Percentiles rank a stretch among this genome's conserved stretches.
phyloP scores from a whole-genome alignment of 1,140 invertebrate species.

The Berghia stephanieae region DNA sequence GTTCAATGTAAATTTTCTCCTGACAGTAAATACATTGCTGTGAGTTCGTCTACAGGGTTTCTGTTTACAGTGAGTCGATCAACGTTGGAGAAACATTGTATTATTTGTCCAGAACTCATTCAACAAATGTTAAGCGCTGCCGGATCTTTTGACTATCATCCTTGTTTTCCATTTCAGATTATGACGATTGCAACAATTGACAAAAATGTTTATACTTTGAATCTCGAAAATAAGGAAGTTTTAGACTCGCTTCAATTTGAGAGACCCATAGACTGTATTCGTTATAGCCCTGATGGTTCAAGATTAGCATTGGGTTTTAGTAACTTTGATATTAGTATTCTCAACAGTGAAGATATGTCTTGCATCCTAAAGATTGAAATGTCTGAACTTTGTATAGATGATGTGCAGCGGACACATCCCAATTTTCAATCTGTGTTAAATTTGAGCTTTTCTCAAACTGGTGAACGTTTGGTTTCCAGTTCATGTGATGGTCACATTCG shows the following conservation, averaged over 20 bases:
- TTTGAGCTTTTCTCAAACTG: slow-evolving; percentile 38
- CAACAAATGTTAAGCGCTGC: slow-evolving; percentile 35
- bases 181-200: slow-evolving; percentile 40
- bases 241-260: neutral
- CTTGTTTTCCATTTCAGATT: slow-evolving; percentile 33
- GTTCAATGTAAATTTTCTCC: slow-evolving; percentile 53
- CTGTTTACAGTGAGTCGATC: slow-evolving; percentile 39
- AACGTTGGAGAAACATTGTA: slow-evolving; percentile 24
- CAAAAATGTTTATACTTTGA: slow-evolving; percentile 37
- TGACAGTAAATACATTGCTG: slow-evolving; percentile 42
- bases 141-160: slow-evolving; percentile 49
- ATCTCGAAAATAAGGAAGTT: slow-evolving; percentile 30
- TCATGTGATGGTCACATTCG: slow-evolving; percentile 39
- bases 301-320: slow-evolving; percentile 28
- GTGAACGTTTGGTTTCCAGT: slow-evolving; percentile 30
- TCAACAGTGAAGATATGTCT: slow-evolving; percentile 6
- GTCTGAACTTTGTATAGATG: slow-evolving; percentile 25
- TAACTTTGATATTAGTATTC: slow-evolving; percentile 26
- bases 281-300: slow-evolving; percentile 35
- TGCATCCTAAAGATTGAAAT: slow-evolving; percentile 23
- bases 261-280: slow-evolving; percentile 31
- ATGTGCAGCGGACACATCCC: neutral
- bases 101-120: slow-evolving; percentile 35
- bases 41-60: slow-evolving; percentile 36
- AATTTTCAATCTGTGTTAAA: slow-evolving; percentile 29